Evolutionary conservation across 2,113 vertebrate species (phyloP), one percentile per base, ranked within the genome.

Genomic region (Neotoma lepida): DNA sequence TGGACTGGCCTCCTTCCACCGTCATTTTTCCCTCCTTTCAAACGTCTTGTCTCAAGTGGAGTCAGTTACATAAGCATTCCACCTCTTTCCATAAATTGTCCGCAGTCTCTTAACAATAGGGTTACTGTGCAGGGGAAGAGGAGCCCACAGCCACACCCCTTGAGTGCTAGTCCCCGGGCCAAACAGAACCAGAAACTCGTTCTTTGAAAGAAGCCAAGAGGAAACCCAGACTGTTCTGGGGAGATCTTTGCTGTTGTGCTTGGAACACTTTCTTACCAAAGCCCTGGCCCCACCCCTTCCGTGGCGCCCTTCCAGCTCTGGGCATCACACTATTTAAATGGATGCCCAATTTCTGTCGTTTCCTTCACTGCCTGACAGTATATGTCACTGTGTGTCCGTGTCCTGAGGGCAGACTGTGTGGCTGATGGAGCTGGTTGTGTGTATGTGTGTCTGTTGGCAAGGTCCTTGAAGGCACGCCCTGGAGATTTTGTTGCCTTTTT

Each of bases 41-140:
- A 95, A 97, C 89, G 97, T 97, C 97, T 98, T 98, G 98, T 98
- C 98, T 98, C 98, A 98, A 98, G 98, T 98, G 94, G 98, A 98
- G 98, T 98, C 97, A 98, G 98, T 98, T 98, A 98, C 98, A 98
- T 98, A 99, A 99, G 99, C 98, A 98, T 98, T 98, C 98, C 97
- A 98, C 98, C 98, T 98, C 98, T 98, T 98, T 98, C 98, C 98
- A 98, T 98, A 98, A 98, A 98, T 98, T 98, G 98, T 98, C 98
- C 97, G 96, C 97, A 98, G 98, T 98, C 97, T 97, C 97, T 96
- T 98, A 98, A 99, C 98, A 99, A 99, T 98, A 97, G 98, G 92
- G 98, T 98, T 98, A 98, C 98, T 99, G 98, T 99, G 98, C 97
- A 97, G 97, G 98, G 97, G 96, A 97, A 97, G 98, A 98, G 97